A percentile compares a stretch with the other conserved stretches of the same genome.
Conservation (phyloP, 2,113 vertebrate species). For the Solea senegalensis region DNA sequence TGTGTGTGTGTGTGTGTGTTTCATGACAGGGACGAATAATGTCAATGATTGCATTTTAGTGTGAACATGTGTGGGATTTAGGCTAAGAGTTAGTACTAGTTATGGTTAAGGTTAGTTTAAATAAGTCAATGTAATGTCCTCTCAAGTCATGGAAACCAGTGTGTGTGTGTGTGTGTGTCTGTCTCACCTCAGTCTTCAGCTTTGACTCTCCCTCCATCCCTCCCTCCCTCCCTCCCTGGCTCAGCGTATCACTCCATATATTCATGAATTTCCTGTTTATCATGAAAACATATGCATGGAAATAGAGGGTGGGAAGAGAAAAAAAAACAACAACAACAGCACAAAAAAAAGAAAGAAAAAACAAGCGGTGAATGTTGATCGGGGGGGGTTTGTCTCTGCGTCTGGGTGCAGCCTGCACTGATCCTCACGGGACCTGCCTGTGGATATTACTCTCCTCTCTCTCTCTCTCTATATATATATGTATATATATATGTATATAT, state of each 20-base stretch:
- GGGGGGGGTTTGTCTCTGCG: conserved; percentile 72
- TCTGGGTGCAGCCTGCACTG: conserved; percentile 63
- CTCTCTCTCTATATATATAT: too few relatives aligned
- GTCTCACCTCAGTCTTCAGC: conserved; percentile 54
- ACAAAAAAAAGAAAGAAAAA: conserved; percentile 33
- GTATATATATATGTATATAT: too few relatives aligned
- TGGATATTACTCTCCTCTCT: not conserved
- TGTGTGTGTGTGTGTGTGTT: too few relatives aligned
- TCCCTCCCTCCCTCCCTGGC: conserved; percentile 44
- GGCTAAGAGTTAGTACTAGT: too few relatives aligned
- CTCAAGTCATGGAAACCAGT: too few relatives aligned
- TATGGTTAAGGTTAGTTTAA: too few relatives aligned
- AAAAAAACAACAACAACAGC: conserved; percentile 56
- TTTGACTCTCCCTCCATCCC: conserved; percentile 60
- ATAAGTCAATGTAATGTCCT: too few relatives aligned
- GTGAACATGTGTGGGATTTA: too few relatives aligned
- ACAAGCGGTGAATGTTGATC: conserved; percentile 75
- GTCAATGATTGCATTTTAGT: too few relatives aligned
- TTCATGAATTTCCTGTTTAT: conserved; percentile 85
- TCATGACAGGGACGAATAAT: too few relatives aligned
- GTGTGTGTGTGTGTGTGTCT: not conserved
- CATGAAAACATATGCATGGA: conserved; percentile 82
- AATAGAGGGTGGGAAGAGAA: conserved; percentile 65
- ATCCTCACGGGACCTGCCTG: conserved; percentile 68
- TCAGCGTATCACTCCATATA: conserved; percentile 79